Percentiles rank a stretch among this genome's conserved stretches.
These are phyloP conservation scores for Datnioides undecimradiatus DNA, from an alignment of 2,113 vertebrate species.

Conservation along the genomic window DNA sequence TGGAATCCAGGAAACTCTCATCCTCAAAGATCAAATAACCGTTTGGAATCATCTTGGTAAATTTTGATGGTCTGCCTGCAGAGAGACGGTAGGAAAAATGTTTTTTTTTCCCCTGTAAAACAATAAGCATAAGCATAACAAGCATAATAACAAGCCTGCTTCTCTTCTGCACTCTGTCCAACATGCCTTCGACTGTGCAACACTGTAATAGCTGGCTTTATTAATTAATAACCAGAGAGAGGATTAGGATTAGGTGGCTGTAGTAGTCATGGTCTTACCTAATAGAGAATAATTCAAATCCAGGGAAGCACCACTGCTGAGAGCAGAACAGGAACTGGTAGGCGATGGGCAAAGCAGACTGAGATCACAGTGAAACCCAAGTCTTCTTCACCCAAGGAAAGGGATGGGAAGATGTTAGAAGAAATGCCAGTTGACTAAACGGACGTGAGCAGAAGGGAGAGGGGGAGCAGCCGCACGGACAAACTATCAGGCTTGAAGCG, in stretches of 20 bases:
- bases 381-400: slow-evolving; percentile 77
- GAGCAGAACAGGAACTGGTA: slow-evolving; percentile 72
- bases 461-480: slow-evolving; percentile 84
- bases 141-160: not conserved
- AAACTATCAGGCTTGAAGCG: slow-evolving; percentile 97
- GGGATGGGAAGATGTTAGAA: slow-evolving; percentile 72
- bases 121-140: too few species aligned
- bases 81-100: not conserved
- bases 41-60: slow-evolving; percentile 94
- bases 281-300: slow-evolving; percentile 78
- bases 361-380: slow-evolving; percentile 64
- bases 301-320: slow-evolving; percentile 56
- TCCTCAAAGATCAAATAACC: slow-evolving; percentile 99
- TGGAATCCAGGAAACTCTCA: slow-evolving; percentile 97
- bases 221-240: slow-evolving; percentile 39
- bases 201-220: slow-evolving; percentile 34
- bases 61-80: slow-evolving; percentile 62
- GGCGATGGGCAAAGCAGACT: slow-evolving; percentile 73
- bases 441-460: slow-evolving; percentile 71
- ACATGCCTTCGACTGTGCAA: slow-evolving; percentile 2
- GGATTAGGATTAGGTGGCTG: slow-evolving; percentile 64
- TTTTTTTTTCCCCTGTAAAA: not conserved
- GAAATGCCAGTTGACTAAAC: slow-evolving; percentile 82
- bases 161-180: not conserved
- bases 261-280: slow-evolving; percentile 84